Base-by-base conservation (phyloP, 1,140 invertebrate genomes). In the Intoshia linei region DNA sequence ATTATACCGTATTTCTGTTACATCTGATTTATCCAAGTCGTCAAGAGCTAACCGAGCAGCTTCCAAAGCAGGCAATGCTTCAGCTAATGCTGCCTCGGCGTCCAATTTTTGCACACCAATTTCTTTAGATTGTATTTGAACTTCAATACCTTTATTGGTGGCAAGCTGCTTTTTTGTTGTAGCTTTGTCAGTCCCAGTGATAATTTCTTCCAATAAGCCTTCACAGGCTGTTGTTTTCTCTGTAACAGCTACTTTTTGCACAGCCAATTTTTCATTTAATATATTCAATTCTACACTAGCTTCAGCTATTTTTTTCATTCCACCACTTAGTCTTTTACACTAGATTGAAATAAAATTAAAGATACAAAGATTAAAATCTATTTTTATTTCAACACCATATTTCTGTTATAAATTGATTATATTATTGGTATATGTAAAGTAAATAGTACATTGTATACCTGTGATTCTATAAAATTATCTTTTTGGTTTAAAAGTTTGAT, bases 1-100 rank as follows among this genome's bases (percentile, higher is more conserved):
- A 25, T 6, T 34, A 18, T 40, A 74, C 64, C 67, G 64, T 44
- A 83, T 79, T 64, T 83, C 76, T 22, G 74, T 76, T 40, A 84
- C 78, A 48, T 81, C 76, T 1, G 67, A 63, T 55, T 78, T 81
- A 29, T 78, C 71, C 6, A 84, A 55, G 41, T 75, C 69, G 5
- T 66, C 62, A 0, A 84, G 59, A 1, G 75, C 74, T 2, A 67
- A 42, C 48, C 68, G 63, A 1, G 76, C 74, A n/a, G 65, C 65
- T 44, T 75, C 70, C 1, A 83, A 51, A 0, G 68, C 72, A 0
- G 75, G 75, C 47, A 81, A 50, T 1, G 74, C 76, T 31, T 69
- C 69, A 2, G 66, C 66, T 23, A 83, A 53, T 3, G 65, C 69
- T 46, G 66, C 65, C 50, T 74, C 72, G 4, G 74, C 74, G 41